Evolutionary conservation across 2,797 vertebrate genomes (phyloP).

Genomic region (Crenuchus spilurus): DNA sequence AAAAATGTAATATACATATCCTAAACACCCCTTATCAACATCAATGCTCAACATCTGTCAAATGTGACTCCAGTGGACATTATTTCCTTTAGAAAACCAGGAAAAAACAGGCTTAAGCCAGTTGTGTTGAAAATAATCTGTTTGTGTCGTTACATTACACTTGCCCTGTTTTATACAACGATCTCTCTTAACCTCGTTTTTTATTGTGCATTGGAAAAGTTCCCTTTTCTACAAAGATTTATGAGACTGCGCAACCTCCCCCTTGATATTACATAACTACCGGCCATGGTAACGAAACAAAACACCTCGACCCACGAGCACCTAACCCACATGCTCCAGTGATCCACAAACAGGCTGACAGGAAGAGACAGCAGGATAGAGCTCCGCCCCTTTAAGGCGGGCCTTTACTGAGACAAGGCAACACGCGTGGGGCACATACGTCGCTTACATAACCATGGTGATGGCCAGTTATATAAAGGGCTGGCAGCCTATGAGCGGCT

Average conservation of each 20-base stretch:
- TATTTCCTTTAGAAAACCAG: too few relatives aligned
- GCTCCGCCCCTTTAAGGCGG: constrained; percentile 33
- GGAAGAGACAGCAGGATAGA: not conserved
- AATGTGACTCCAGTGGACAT: too few relatives aligned
- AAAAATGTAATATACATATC: too few relatives aligned
- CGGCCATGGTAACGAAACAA: constrained; percentile 26
- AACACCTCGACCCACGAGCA: constrained; percentile 10
- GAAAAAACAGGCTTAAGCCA: too few relatives aligned
- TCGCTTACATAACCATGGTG: constrained; percentile 54
- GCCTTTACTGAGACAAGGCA: not conserved
- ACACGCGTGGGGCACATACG: constrained; percentile 43
- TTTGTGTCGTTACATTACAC: not conserved
- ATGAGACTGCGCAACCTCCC: not conserved
- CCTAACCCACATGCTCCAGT: constrained; percentile 42
- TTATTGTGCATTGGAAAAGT: constrained; percentile 2
- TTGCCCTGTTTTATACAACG: not conserved
- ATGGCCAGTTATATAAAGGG: constrained; percentile 46
- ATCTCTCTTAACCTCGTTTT: not conserved
- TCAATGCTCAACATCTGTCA: too few relatives aligned
- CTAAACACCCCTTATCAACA: too few relatives aligned
- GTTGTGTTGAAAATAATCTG: not conserved
- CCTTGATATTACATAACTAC: constrained; percentile 40
- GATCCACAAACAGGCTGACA: constrained; percentile 49
- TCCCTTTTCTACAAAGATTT: not conserved
- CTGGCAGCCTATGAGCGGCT: constrained; percentile 30